Evolutionary conservation across 2,113 vertebrate genomes (phyloP).

Genomic region (Guaruba guarouba): DNA sequence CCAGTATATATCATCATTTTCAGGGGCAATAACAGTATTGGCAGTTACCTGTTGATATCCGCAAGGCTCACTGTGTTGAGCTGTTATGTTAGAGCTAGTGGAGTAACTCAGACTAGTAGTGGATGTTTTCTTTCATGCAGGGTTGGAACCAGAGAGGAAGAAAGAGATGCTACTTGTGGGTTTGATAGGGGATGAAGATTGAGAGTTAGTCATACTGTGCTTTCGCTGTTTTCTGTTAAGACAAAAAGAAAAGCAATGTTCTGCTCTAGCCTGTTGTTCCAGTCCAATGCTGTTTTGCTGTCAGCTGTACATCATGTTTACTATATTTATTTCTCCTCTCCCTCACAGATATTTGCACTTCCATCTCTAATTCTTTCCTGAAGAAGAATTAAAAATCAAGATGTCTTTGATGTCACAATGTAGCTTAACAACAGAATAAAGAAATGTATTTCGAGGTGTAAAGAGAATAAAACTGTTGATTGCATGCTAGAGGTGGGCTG

Average conservation of each 20-base stretch:
- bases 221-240: not conserved
- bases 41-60: accelerated
- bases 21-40: not conserved
- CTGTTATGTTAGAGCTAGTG: not conserved
- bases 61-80: not conserved
- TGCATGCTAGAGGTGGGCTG: not conserved
- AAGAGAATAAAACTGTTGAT: not conserved
- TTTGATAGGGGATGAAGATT: not conserved
- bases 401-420: not conserved
- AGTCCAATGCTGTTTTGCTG: not conserved
- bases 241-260: not conserved
- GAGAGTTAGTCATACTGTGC: not conserved
- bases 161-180: not conserved
- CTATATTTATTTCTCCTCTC: not conserved
- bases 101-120: not conserved
- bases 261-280: not conserved
- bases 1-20: not conserved
- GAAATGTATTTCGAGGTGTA: not conserved
- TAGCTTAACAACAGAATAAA: not conserved
- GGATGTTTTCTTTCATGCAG: accelerated
- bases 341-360: not conserved
- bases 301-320: not conserved
- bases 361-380: not conserved
- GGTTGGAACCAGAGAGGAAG: not conserved
- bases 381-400: not conserved